phyloP scores from a whole-genome alignment of 35 echinoderm and acorn worm genomes.

The Holothuria glaberrima region DNA sequence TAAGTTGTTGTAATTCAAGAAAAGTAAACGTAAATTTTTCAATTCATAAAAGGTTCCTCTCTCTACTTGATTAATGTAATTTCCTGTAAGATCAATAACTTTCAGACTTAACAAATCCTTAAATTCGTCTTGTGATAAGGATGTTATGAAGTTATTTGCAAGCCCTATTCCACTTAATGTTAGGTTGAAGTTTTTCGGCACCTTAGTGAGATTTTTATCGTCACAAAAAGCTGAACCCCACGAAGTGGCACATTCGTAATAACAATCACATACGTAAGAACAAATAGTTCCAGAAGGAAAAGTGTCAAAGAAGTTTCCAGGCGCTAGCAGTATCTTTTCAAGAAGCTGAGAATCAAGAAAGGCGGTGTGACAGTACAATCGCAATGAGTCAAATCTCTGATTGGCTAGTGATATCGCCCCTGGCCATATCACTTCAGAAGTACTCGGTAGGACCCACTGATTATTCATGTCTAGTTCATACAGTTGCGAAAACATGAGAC shows the following conservation, averaged over 20 bases:
- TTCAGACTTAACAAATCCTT: neutral
- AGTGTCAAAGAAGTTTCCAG: neutral
- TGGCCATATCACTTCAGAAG: neutral
- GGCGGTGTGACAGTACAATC: neutral
- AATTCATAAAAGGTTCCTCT: slow-evolving; percentile 21
- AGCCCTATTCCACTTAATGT: neutral
- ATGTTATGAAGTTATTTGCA: neutral
- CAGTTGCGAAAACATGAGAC: slow-evolving; percentile 2
- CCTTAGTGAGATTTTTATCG: neutral
- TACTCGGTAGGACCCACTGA: neutral
- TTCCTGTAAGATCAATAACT: neutral
- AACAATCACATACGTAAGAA: neutral
- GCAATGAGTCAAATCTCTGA: slow-evolving; percentile 3
- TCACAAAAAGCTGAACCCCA: neutral
- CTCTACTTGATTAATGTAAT: slow-evolving; percentile 42
- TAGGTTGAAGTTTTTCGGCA: neutral
- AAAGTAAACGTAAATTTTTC: neutral
- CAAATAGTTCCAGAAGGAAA: neutral
- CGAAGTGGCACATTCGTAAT: neutral
- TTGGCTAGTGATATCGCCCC: neutral
- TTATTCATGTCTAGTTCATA: neutral
- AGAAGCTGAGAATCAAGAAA: neutral
- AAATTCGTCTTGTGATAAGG: neutral
- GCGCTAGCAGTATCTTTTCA: neutral
- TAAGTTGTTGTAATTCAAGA: slow-evolving; percentile 32